Evolutionary conservation across 2,888 invertebrate species (phyloP), one percentile per base, ranked within the genome.

Genomic region (Melipona bicolor): DNA sequence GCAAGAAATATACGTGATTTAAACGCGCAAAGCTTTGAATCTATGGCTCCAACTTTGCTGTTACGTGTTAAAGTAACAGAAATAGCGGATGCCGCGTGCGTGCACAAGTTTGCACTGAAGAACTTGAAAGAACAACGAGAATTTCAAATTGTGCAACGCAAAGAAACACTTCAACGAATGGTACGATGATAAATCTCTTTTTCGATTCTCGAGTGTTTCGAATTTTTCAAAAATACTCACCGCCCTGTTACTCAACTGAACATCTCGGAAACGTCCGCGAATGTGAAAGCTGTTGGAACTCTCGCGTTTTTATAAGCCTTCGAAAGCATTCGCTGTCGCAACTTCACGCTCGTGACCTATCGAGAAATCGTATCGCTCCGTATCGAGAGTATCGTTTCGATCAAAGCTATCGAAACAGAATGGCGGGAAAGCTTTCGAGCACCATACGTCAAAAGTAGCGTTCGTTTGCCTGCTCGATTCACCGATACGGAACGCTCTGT

Each of bases 1-100:
- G 19, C 64, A 64, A 54, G 74, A 65, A 74, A 65, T 24, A 52
- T 52, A 54, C 36, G 36, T n/a, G 19, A 32, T 59, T 36, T 43
- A 59, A 59, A 15, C 71, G 71, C n/a, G 32, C 17, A 32, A 56
- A 70, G 52, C 52, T 27, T 21, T 43, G 52, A 69, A 69, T 69
- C 69, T 52, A 54, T 32, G 27, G 32, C 54, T 54, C 6, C 36
- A 54, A 69, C 32, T 32, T 52, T 19, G n/a, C 52, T 0, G 19
- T 5, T 36, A 32, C n/a, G n/a, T 36, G 56, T 17, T 17, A n/a
- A 70, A 54, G 11, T 17, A n/a, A 2, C 5, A 17, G n/a, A 9
- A 19, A 36, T 15, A 21, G 21, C 1, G 21, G 21, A 36, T 3
- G 43, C 4, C 19, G 19, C 19, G 36, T n/a, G 9, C 11, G 15